A percentile compares a stretch with the other conserved stretches of the same genome.
These are phyloP conservation scores for Marisa cornuarietis DNA, from an alignment of 1,140 invertebrate species.

Conservation along the genomic window DNA sequence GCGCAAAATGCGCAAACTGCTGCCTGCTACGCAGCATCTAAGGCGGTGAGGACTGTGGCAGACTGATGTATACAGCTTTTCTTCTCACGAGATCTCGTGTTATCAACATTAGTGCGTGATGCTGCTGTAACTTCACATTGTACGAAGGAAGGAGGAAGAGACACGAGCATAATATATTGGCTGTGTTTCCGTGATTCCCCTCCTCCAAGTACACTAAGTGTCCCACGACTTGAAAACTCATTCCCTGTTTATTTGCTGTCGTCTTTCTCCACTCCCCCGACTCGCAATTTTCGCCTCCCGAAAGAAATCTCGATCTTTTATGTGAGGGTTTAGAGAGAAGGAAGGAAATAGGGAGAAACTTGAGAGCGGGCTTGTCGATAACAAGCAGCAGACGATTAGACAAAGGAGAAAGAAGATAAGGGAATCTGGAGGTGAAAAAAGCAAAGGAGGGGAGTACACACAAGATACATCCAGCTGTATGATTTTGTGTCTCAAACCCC, in stretches of 20 bases:
- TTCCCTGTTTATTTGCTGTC: background rate
- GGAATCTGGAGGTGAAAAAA: background rate
- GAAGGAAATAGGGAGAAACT: background rate
- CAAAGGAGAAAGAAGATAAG: background rate
- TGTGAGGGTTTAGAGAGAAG: background rate
- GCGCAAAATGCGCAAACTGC: too few species aligned
- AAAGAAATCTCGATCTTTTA: background rate
- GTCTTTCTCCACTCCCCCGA: background rate
- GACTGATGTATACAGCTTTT: too few species aligned
- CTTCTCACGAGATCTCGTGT: background rate
- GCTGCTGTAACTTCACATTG: background rate
- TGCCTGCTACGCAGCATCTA: too few species aligned
- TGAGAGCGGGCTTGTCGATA: background rate
- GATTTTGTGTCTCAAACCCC: too few species aligned
- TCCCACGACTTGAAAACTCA: background rate
- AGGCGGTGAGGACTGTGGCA: too few species aligned
- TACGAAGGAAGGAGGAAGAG: background rate
- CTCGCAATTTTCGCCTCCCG: background rate
- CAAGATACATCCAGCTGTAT: background rate
- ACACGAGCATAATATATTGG: background rate
- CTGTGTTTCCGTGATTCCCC: background rate
- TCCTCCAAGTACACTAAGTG: background rate
- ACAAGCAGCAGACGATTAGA: background rate
- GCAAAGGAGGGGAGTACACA: background rate
- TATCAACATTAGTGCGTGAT: background rate